Evolutionary conservation across 1,140 invertebrate genomes (phyloP).

Genomic region (Vanessa atalanta): DNA sequence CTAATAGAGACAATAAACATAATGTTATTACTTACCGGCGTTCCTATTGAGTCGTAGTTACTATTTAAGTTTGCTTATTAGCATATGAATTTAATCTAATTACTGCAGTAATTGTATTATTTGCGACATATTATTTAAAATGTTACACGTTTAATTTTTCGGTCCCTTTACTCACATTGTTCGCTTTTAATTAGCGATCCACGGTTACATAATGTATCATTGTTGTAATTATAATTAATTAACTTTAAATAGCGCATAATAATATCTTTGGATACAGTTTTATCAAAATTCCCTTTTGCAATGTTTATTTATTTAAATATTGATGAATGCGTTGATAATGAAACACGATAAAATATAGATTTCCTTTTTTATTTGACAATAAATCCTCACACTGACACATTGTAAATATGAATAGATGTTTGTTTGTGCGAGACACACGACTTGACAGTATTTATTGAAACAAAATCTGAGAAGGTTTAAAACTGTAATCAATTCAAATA

Average conservation of each 20-base stretch:
- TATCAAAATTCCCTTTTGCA: neutral
- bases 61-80: neutral
- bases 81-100: slow-evolving; percentile 11
- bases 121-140: slow-evolving; percentile 17
- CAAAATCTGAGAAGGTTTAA: too few species aligned
- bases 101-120: slow-evolving; percentile 5
- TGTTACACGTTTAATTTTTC: slow-evolving; percentile 38
- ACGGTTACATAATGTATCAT: slow-evolving; percentile 45
- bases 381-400: too few species aligned
- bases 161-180: slow-evolving; percentile 41
- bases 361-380: too few species aligned
- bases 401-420: too few species aligned
- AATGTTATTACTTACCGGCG: neutral
- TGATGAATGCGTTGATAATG: too few species aligned
- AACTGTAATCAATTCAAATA: too few species aligned
- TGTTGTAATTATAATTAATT: slow-evolving; percentile 51
- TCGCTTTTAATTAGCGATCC: slow-evolving; percentile 45
- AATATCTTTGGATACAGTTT: slow-evolving; percentile 8
- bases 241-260: slow-evolving; percentile 35
- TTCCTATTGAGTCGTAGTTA: neutral
- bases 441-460: too few species aligned
- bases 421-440: too few species aligned
- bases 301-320: neutral
- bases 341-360: too few species aligned
- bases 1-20: neutral